Percentiles rank a stretch among this genome's conserved stretches.
Conservation (phyloP, 2,113 vertebrate genomes). For the Struthidea cinerea region DNA sequence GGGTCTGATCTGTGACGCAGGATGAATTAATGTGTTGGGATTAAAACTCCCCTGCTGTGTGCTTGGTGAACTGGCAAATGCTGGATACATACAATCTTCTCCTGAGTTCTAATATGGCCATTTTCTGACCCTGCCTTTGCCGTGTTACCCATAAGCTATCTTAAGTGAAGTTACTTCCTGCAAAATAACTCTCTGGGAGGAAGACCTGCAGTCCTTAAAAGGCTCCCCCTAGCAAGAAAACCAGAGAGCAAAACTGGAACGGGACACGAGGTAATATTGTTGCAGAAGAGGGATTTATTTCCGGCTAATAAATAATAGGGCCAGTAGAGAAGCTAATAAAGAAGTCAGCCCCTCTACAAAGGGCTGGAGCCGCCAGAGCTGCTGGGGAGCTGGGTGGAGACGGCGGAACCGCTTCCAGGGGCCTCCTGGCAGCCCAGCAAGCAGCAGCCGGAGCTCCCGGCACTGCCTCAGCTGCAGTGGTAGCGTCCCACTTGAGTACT, state of each 20-base stretch:
- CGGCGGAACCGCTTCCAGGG: rapidly evolving
- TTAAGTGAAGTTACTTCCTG: neutral
- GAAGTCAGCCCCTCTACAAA: neutral
- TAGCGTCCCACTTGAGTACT: neutral
- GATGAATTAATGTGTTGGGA: neutral
- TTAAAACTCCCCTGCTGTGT: neutral
- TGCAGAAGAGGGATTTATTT: neutral
- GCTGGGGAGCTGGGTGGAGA: neutral
- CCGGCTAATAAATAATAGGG: neutral
- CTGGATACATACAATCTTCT: neutral
- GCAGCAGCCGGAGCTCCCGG: neutral
- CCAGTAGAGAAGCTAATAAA: no score
- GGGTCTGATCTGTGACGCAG: neutral
- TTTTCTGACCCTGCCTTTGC: neutral
- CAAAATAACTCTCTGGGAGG: neutral
- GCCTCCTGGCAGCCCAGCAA: neutral
- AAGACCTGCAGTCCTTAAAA: neutral
- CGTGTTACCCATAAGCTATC: neutral
- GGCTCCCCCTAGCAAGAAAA: conserved; percentile 29
- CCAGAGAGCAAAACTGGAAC: neutral
- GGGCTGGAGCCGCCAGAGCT: neutral
- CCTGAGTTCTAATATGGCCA: neutral
- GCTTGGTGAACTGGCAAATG: neutral
- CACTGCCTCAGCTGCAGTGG: neutral
- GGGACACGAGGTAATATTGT: neutral